These are phyloP conservation scores for Ichneumoninae sp. DNA, from an alignment of 2,888 invertebrate species.

Conservation along the genomic window DNA sequence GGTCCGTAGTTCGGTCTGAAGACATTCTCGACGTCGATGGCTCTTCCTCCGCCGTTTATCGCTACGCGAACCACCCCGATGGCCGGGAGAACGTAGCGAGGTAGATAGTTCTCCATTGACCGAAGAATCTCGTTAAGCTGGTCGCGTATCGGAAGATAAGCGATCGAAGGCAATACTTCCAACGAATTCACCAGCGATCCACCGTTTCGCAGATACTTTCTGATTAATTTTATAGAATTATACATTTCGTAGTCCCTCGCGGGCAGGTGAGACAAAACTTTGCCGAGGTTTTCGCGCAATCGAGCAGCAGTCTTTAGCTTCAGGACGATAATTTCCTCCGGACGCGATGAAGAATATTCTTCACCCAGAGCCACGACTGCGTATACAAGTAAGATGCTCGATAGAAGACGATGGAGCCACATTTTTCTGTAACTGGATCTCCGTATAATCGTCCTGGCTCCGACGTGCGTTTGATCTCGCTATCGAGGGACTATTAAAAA, in stretches of 20 bases:
- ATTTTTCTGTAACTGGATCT: conserved; percentile 19
- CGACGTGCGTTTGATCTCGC: neutral
- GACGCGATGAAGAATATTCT: neutral
- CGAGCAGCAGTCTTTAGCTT: conserved; percentile 46
- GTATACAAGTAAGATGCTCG: neutral
- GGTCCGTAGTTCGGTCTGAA: conserved; percentile 46
- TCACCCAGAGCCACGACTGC: neutral
- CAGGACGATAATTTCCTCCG: conserved; percentile 35
- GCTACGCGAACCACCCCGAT: conserved; percentile 30
- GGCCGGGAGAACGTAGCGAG: conserved; percentile 35
- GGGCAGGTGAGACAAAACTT: conserved; percentile 44
- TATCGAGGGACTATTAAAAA: conserved; percentile 20
- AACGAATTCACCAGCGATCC: conserved; percentile 47
- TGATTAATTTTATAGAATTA: conserved; percentile 47
- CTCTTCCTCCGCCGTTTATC: neutral
- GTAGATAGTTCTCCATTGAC: conserved; percentile 46
- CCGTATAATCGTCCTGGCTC: neutral
- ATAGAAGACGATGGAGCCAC: neutral
- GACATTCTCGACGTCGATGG: conserved; percentile 40
- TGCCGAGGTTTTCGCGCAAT: conserved; percentile 50
- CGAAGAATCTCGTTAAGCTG: conserved; percentile 50
- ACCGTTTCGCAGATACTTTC: conserved; percentile 53
- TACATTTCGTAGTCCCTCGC: conserved; percentile 46
- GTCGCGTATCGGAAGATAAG: conserved; percentile 24
- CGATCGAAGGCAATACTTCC: conserved; percentile 35